phyloP scores from a whole-genome alignment of 35 echinoderm and acorn worm genomes.

The Hemicentrotus pulcherrimus region DNA sequence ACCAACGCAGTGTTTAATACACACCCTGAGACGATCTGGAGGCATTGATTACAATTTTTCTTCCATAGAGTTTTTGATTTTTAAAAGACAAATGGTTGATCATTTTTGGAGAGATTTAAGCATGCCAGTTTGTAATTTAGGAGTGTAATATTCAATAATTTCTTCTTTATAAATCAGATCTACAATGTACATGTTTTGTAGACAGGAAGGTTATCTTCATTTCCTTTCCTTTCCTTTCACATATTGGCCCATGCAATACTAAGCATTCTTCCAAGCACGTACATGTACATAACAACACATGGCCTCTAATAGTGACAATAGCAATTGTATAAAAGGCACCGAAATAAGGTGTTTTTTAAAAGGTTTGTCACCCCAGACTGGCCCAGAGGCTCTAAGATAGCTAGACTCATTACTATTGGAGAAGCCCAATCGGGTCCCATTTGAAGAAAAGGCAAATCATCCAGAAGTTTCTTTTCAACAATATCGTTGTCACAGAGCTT shows the following conservation, averaged over 20 bases:
- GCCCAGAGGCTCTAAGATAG: neutral
- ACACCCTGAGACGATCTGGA: too few relatives aligned
- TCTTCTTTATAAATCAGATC: too few relatives aligned
- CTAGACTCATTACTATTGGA: neutral
- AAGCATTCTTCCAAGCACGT: neutral
- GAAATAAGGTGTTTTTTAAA: neutral
- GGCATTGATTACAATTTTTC: too few relatives aligned
- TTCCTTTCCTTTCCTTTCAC: too few relatives aligned
- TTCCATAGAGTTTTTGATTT: too few relatives aligned
- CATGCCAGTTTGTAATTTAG: too few relatives aligned
- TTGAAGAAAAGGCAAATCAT: neutral
- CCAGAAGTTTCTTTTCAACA: neutral
- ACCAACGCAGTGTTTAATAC: neutral
- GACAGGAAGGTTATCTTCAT: neutral
- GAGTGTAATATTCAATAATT: too few relatives aligned
- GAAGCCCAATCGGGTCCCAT: neutral
- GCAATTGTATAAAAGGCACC: neutral
- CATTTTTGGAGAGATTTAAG: too few relatives aligned
- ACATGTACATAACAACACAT: neutral
- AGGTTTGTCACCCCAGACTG: neutral
- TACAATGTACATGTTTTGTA: neutral
- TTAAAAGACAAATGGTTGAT: too few relatives aligned
- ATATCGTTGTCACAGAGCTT: neutral
- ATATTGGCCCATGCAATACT: neutral
- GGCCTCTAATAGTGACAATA: neutral